Conservation (phyloP, 2,888 invertebrate genomes). For the Nomada fucata region DNA sequence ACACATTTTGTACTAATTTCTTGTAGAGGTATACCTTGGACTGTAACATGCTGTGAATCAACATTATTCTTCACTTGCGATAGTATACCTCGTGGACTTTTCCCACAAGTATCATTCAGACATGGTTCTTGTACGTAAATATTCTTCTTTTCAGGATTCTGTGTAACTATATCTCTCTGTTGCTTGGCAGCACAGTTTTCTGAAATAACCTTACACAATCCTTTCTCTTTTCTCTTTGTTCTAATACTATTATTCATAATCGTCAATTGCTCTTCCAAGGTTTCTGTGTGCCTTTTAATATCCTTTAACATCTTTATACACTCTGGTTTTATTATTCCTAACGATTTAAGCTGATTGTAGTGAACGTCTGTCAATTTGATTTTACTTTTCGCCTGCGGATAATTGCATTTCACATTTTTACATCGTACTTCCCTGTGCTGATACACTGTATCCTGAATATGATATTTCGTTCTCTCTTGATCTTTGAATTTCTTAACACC, state of each 20-base stretch:
- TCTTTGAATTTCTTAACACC: slow-evolving; percentile 9
- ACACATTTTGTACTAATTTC: not conserved
- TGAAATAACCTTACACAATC: not conserved
- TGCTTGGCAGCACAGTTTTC: not conserved
- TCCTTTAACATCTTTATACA: slow-evolving; percentile 62
- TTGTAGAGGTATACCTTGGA: not conserved
- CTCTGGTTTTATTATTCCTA: slow-evolving; percentile 19
- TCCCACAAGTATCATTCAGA: not conserved
- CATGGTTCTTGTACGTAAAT: slow-evolving; percentile 32
- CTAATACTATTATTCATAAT: slow-evolving; percentile 62
- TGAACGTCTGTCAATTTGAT: not conserved
- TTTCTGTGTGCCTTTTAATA: slow-evolving; percentile 65
- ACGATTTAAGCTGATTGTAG: not conserved
- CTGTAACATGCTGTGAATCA: not conserved
- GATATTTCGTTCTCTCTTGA: not conserved
- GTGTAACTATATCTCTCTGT: slow-evolving; percentile 35
- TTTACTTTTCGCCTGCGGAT: not conserved
- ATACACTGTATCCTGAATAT: not conserved
- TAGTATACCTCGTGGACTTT: not conserved
- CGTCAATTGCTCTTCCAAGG: slow-evolving; percentile 64
- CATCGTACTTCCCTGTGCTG: not conserved
- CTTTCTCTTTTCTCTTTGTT: slow-evolving; percentile 4
- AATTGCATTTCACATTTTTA: not conserved
- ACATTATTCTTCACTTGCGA: not conserved
- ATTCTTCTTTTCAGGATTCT: slow-evolving; percentile 50